Evolutionary conservation across 2,888 invertebrate species (phyloP), one percentile per base, ranked within the genome.

Genomic region (Adelphocoris suturalis): DNA sequence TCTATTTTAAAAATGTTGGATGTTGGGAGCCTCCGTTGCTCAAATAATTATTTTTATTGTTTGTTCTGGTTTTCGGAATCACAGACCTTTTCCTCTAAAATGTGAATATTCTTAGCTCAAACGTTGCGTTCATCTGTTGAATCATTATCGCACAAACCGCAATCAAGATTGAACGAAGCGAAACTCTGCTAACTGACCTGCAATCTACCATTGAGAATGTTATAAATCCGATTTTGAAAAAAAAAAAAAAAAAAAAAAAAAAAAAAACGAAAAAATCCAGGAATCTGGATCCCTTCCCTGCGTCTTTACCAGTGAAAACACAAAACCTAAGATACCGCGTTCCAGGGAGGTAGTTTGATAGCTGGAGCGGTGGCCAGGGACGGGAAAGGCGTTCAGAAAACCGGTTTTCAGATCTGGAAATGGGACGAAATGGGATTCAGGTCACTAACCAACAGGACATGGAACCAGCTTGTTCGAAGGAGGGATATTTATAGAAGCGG

Each of bases 401-500:
- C 68, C 5, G 68, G 68, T 68, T 68, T 68, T 9, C 19, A 13
- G 11, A 23, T 27, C 27, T 23, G 23, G 19, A 68, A 68, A 23
- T 7, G 68, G 68, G 23, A 23, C 27, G 68, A 68, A 23, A 23
- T 68, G 12, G n/a, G 23, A 19, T 23, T 68, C 68, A 68, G 68
- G 68, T 23, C 61, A 61, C 61, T 61, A 61, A 61, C 68, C 68
- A 68, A 68, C 68, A 68, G 68, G 68, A 68, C 68, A 23, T 68
- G 68, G 68, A 13, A 68, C 23, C 68, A 68, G 23, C 68, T 68
- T 3, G 68, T 68, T 68, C 68, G 68, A n/a, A 57, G 19, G 11
- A 19, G 19, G 4, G 23, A 68, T 68, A 23, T 68, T 23, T 23
- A 23, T 68, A 19, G 68, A 61, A 19, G 16, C 13, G 4, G 19